Evolutionary conservation across 1,140 invertebrate species (phyloP).

Genomic region (Tetraneura akinire): DNA sequence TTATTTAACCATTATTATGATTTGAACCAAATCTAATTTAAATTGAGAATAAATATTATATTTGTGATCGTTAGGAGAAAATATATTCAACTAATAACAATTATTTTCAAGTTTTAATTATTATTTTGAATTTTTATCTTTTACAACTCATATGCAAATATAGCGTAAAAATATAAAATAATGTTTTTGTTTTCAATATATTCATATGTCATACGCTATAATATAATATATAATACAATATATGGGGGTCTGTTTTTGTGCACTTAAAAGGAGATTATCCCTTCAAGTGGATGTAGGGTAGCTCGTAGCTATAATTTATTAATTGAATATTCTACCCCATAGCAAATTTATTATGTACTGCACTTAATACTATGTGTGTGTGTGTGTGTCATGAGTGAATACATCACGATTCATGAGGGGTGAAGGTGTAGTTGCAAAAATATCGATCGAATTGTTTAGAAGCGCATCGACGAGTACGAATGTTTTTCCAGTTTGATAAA

Average conservation of each 20-base stretch:
- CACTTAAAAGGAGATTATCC: constrained; percentile 42
- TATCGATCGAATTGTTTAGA: constrained; percentile 13
- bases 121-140: no score
- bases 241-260: constrained; percentile 9
- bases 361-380: not conserved
- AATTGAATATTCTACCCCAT: constrained; percentile 40
- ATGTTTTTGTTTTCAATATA: not conserved
- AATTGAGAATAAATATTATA: no score
- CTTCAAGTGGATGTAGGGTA: constrained; percentile 29
- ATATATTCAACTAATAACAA: no score
- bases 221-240: not conserved
- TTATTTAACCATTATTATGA: no score
- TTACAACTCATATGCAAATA: not conserved
- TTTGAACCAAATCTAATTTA: no score
- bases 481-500: not conserved
- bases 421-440: not conserved
- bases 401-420: not conserved
- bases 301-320: constrained; percentile 36
- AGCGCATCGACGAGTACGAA: not conserved
- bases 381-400: not conserved
- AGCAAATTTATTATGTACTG: not conserved
- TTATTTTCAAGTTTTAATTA: no score
- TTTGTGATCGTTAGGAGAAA: no score
- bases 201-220: not conserved
- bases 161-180: not conserved